Conservation (phyloP, 2,888 invertebrate genomes). For the Cryptocephalus primarius region DNA sequence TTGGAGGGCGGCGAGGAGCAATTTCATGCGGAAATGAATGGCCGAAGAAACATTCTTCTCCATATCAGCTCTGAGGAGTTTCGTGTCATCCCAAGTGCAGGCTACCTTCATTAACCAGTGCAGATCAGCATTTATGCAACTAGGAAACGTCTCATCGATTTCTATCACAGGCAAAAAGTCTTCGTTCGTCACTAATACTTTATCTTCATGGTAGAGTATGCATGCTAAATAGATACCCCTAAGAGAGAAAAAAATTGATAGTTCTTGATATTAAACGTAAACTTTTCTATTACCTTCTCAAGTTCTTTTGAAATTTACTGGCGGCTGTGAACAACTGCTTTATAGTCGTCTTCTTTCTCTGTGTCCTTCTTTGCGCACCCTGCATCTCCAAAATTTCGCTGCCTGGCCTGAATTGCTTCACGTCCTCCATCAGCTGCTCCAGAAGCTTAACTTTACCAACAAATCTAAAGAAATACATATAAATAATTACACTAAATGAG, state of each 20-base stretch:
- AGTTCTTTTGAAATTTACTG: constrained; percentile 91
- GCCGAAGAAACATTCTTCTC: constrained; percentile 87
- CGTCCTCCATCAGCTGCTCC: constrained; percentile 63
- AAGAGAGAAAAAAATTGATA: constrained; percentile 23
- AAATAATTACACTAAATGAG: background rate
- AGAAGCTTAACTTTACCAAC: constrained; percentile 60
- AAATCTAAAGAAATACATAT: constrained; percentile 36
- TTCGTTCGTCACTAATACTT: constrained; percentile 91
- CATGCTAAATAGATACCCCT: constrained; percentile 92
- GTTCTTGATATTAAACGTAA: background rate
- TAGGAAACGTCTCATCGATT: constrained; percentile 91
- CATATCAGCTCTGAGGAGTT: constrained; percentile 73
- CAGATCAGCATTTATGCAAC: constrained; percentile 83
- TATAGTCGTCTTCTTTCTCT: constrained; percentile 78
- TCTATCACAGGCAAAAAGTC: constrained; percentile 95
- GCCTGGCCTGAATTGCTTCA: constrained; percentile 47
- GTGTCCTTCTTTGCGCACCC: constrained; percentile 50
- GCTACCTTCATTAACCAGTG: constrained; percentile 93
- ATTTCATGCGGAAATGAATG: constrained; percentile 82
- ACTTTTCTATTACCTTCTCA: constrained; percentile 52
- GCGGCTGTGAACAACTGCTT: constrained; percentile 92
- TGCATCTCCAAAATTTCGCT: constrained; percentile 57
- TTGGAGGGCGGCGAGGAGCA: constrained; percentile 84
- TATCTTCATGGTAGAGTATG: constrained; percentile 90
- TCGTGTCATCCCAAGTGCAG: constrained; percentile 95